Percentiles rank a stretch among this genome's conserved stretches.
Conservation (phyloP, 92 coral and sea anemone genomes). For the Palythoa grandiflora region DNA sequence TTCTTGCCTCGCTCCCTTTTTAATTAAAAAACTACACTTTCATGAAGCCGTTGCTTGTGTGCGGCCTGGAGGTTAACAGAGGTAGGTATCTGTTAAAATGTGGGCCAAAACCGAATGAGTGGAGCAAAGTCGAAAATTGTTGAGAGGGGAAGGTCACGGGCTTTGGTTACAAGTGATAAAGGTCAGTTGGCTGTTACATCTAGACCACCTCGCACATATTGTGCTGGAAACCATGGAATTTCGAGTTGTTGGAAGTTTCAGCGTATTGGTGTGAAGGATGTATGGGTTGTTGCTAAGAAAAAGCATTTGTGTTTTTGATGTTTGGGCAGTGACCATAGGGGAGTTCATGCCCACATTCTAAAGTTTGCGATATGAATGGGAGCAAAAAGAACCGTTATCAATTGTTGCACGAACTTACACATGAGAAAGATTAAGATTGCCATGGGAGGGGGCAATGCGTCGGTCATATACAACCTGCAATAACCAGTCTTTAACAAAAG, state of each 20-base stretch:
- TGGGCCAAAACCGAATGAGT: no score
- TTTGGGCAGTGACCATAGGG: conserved; percentile 61
- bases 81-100: no score
- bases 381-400: conserved; percentile 50
- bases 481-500: background rate
- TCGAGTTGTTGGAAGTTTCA: conserved; percentile 60
- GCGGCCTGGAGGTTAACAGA: no score
- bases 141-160: conserved; percentile 16
- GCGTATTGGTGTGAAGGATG: conserved; percentile 54
- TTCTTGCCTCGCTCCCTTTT: no score
- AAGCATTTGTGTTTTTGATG: conserved; percentile 70
- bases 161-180: conserved; percentile 9
- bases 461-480: background rate
- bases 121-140: background rate
- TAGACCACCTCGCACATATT: conserved; percentile 31
- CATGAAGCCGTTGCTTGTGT: no score
- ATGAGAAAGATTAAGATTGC: no score
- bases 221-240: conserved; percentile 58
- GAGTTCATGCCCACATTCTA: conserved; percentile 47
- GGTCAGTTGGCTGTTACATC: conserved; percentile 2
- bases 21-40: no score
- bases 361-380: conserved; percentile 48
- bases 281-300: conserved; percentile 67
- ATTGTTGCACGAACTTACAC: conserved; percentile 29
- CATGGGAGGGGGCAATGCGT: conserved; percentile 34